These are phyloP conservation scores for Hyphantria cunea DNA, from an alignment of 1,140 invertebrate species.

Conservation along the genomic window DNA sequence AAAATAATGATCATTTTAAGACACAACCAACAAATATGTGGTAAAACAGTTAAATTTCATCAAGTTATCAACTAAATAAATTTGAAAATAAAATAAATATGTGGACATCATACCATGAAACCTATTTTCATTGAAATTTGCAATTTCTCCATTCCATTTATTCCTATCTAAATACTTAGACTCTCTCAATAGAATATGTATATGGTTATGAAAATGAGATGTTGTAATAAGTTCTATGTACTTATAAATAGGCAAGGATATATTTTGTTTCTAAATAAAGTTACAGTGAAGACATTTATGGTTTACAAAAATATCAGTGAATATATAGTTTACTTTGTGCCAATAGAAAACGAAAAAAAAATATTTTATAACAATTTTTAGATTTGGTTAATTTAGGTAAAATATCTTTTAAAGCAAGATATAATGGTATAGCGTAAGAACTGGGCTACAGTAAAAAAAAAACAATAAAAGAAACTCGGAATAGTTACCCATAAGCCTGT, in stretches of 20 bases:
- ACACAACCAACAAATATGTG: too few relatives aligned
- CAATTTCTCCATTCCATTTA: slow-evolving; percentile 4
- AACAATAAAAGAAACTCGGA: too few relatives aligned
- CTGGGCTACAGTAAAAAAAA: too few relatives aligned
- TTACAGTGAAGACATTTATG: not conserved
- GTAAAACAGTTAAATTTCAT: too few relatives aligned
- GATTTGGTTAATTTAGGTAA: too few relatives aligned
- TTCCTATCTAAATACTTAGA: slow-evolving; percentile 19
- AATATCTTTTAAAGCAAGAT: too few relatives aligned
- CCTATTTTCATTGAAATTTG: not conserved
- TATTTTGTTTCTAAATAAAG: slow-evolving; percentile 1
- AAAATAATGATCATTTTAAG: too few relatives aligned
- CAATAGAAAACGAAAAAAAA: not conserved
- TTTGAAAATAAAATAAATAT: too few relatives aligned
- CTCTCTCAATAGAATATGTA: slow-evolving; percentile 2
- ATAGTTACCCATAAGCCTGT: too few relatives aligned
- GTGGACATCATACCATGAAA: not conserved
- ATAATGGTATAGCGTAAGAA: too few relatives aligned
- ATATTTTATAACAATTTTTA: too few relatives aligned
- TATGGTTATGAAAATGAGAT: slow-evolving; percentile 6
- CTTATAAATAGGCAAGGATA: slow-evolving; percentile 13
- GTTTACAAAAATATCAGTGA: slow-evolving; percentile 5
- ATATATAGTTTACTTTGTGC: slow-evolving; percentile 1
- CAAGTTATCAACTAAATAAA: too few relatives aligned
- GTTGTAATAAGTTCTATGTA: slow-evolving; percentile 7